Evolutionary conservation across 1,140 invertebrate species (phyloP).

Genomic region (Pantala flavescens): DNA sequence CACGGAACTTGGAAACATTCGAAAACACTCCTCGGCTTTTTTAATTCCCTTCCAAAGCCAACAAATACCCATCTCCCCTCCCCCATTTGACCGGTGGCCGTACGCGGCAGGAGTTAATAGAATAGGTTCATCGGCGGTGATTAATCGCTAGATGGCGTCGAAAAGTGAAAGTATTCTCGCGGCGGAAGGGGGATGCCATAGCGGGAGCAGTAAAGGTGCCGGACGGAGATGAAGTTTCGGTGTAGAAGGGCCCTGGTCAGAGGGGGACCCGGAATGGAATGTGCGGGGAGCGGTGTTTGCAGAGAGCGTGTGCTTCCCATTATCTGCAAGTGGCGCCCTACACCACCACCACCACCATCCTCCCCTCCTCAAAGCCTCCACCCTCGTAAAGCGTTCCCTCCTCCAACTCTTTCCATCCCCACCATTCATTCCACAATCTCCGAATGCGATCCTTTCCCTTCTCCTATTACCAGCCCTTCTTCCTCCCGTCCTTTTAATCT

Average conservation of each 20-base stretch:
- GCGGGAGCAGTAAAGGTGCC: neutral
- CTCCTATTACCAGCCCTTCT: neutral
- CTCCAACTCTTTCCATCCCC: neutral
- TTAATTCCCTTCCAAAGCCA: too few relatives aligned
- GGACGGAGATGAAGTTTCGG: neutral
- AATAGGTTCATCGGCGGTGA: too few relatives aligned
- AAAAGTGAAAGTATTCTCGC: neutral
- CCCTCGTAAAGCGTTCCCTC: neutral
- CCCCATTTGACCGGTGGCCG: too few relatives aligned
- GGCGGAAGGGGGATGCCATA: neutral
- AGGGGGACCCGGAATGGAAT: neutral
- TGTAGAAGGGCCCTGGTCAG: neutral
- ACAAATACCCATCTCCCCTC: too few relatives aligned
- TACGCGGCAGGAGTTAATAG: too few relatives aligned
- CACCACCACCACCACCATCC: neutral
- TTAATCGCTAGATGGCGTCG: too few relatives aligned
- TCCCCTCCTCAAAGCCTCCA: neutral
- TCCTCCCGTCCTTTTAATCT: neutral
- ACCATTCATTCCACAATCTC: neutral
- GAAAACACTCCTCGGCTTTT: too few relatives aligned
- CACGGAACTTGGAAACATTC: too few relatives aligned
- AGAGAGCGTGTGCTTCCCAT: neutral
- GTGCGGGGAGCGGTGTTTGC: neutral
- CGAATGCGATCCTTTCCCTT: neutral
- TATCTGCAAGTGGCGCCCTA: neutral